Evolutionary conservation across 2,888 invertebrate species (phyloP).

Genomic region (Platynereis dumerilii): DNA sequence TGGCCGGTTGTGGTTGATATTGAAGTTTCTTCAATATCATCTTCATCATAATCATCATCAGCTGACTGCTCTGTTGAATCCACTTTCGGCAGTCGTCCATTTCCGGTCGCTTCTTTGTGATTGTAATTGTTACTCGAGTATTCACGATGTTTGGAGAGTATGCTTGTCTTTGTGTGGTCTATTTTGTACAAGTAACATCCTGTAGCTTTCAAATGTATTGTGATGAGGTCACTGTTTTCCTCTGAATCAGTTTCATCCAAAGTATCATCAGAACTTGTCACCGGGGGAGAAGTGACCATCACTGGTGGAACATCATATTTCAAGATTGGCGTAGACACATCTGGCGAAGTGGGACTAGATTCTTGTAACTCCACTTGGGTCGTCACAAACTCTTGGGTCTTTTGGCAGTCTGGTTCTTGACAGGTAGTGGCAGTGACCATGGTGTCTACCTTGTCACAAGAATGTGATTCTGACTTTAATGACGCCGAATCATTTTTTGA

Average conservation of each 20-base stretch:
- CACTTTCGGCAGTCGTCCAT: background rate
- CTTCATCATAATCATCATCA: constrained; percentile 12
- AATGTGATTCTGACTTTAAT: background rate
- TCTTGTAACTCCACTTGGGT: no score
- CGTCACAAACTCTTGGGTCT: no score
- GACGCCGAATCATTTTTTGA: background rate
- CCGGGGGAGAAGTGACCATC: constrained; percentile 18
- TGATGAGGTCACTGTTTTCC: constrained; percentile 18
- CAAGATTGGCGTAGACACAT: background rate
- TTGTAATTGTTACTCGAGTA: background rate
- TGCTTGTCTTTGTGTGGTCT: background rate
- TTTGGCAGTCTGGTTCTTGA: background rate
- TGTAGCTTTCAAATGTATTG: constrained; percentile 23
- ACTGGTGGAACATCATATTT: constrained; percentile 11
- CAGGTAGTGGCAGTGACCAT: background rate
- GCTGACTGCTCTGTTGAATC: constrained; percentile 13
- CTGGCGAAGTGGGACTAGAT: background rate
- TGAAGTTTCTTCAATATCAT: background rate
- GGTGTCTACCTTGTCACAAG: background rate
- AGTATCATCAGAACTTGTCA: constrained; percentile 14
- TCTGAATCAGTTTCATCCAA: constrained; percentile 14
- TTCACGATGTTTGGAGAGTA: background rate
- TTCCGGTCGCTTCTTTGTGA: background rate
- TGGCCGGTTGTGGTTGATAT: background rate
- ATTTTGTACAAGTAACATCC: constrained; percentile 28